Evolutionary conservation across 2,797 vertebrate species (phyloP).

Genomic region (Pantherophis alleghaniensis): DNA sequence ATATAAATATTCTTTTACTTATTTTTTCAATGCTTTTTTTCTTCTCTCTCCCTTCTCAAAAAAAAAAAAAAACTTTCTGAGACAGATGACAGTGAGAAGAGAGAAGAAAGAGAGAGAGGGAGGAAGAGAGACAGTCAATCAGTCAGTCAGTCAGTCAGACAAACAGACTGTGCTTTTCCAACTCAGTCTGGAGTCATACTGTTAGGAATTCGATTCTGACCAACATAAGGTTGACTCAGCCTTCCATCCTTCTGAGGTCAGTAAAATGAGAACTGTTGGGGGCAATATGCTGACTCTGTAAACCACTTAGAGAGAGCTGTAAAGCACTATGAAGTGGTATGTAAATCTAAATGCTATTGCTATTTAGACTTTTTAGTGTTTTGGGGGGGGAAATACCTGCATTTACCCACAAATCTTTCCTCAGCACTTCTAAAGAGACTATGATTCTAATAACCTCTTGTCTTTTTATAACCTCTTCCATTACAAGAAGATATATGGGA

Average conservation of each 20-base stretch:
- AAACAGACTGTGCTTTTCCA: neutral
- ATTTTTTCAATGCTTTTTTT: neutral
- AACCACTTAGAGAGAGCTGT: neutral
- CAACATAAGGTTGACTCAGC: neutral
- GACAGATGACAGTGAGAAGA: neutral
- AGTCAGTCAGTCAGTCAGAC: neutral
- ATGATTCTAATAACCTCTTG: conserved; percentile 25
- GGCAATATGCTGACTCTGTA: neutral
- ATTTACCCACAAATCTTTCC: conserved; percentile 36
- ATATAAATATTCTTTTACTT: neutral
- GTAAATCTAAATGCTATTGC: neutral
- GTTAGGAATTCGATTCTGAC: neutral
- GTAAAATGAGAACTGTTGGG: neutral
- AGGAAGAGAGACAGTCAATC: neutral
- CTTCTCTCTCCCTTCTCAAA: neutral
- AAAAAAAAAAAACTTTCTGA: neutral
- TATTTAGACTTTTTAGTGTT: neutral
- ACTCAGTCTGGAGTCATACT: neutral
- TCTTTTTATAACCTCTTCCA: neutral
- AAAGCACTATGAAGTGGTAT: neutral
- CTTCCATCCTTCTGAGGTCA: neutral
- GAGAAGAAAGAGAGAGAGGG: neutral
- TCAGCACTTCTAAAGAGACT: conserved; percentile 29
- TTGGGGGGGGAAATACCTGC: neutral
- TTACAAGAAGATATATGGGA: neutral